Conservation (phyloP, 2,888 invertebrate genomes). For the Slavum lentiscoides region DNA sequence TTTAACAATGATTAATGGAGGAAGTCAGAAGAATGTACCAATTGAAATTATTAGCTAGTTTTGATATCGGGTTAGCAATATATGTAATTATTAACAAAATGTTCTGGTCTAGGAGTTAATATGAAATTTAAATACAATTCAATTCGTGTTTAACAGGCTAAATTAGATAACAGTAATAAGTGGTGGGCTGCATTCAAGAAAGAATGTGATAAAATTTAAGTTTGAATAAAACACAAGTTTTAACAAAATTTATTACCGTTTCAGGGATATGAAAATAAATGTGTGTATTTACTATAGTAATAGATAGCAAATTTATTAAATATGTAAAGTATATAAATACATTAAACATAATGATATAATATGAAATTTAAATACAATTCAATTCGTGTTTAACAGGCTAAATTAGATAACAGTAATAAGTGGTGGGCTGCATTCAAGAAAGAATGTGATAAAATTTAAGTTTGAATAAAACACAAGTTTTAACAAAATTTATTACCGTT, state of each 20-base stretch:
- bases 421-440: constrained; percentile 75
- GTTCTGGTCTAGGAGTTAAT: constrained; percentile 73
- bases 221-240: not conserved
- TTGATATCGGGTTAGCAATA: constrained; percentile 64
- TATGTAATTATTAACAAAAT: constrained; percentile 68
- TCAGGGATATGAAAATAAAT: constrained; percentile 70
- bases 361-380: constrained; percentile 68
- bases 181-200: constrained; percentile 77
- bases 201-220: constrained; percentile 66
- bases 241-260: constrained; percentile 55
- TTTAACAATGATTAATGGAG: constrained; percentile 81
- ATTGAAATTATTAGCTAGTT: constrained; percentile 67
- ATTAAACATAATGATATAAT: not conserved
- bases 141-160: constrained; percentile 66
- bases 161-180: constrained; percentile 67
- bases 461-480: not conserved
- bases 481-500: constrained; percentile 55
- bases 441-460: constrained; percentile 66
- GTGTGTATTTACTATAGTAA: constrained; percentile 84
- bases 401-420: constrained; percentile 67
- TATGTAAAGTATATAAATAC: constrained; percentile 62
- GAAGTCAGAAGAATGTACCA: too few species aligned
- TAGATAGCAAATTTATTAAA: constrained; percentile 86
- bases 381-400: constrained; percentile 66
- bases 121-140: constrained; percentile 67